These are phyloP conservation scores for Chironomus riparius DNA, from an alignment of 2,888 invertebrate species.

Conservation along the genomic window DNA sequence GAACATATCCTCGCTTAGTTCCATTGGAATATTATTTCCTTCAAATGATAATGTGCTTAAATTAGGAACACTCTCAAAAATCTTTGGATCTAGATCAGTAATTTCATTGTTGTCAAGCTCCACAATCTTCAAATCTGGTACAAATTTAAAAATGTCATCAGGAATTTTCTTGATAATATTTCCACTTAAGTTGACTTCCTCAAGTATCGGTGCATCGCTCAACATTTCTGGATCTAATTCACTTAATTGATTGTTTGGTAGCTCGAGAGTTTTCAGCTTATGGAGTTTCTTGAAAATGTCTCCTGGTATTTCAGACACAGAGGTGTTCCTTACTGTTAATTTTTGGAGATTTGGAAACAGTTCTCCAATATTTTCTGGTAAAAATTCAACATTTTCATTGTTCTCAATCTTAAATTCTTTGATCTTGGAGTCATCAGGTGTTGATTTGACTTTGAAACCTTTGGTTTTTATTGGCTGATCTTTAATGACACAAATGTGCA, in stretches of 20 bases:
- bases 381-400: not conserved
- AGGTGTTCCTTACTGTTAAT: not conserved
- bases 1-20: not conserved
- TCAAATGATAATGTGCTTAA: constrained; percentile 17
- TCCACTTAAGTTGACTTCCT: not conserved
- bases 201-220: not conserved
- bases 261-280: not conserved
- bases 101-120: constrained; percentile 26
- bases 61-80: constrained; percentile 27
- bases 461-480: not conserved
- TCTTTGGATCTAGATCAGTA: constrained; percentile 5
- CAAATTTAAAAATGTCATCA: not conserved
- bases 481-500: not conserved
- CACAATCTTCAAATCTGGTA: not conserved
- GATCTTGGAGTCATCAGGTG: not conserved
- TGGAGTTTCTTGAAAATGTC: not conserved
- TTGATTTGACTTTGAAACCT: not conserved
- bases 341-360: not conserved
- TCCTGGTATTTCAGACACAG: not conserved
- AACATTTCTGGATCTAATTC: not conserved
- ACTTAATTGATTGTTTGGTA: not conserved
- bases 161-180: not conserved
- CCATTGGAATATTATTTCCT: constrained; percentile 10
- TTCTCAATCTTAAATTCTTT: not conserved
- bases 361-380: not conserved